Conservation (phyloP, 2,797 vertebrate genomes). For the Syngnathus rostellatus region DNA sequence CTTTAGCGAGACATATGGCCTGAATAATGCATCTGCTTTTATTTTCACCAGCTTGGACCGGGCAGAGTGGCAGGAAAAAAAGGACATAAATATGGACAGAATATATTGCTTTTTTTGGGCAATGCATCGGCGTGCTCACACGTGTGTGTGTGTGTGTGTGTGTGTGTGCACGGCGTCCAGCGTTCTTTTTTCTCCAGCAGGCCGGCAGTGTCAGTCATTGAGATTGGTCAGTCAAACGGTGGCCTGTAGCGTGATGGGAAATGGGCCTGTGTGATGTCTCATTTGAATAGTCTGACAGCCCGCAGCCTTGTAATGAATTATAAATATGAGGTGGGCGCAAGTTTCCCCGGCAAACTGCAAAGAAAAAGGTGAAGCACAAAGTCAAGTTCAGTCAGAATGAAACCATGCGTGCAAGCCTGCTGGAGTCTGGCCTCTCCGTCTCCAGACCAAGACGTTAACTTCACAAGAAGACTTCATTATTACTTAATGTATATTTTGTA, state of each 20-base stretch:
- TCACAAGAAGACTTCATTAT: conserved; percentile 7
- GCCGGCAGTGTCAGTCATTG: conserved; percentile 43
- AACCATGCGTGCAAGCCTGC: conserved; percentile 19
- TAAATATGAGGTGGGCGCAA: conserved; percentile 60
- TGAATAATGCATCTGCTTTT: conserved; percentile 68
- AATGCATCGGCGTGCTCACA: conserved; percentile 5
- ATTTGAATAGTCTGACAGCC: conserved; percentile 70
- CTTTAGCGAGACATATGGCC: conserved; percentile 69
- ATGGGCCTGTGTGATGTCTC: conserved; percentile 58
- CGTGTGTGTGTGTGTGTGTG: conserved; percentile 3
- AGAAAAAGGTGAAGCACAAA: conserved; percentile 63
- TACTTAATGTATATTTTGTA: background rate
- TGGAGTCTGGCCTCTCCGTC: conserved; percentile 21
- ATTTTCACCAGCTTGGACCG: conserved; percentile 56
- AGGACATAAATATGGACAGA: conserved; percentile 23
- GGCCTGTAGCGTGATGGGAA: conserved; percentile 46
- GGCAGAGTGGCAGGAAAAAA: conserved; percentile 31
- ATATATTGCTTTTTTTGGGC: conserved; percentile 26
- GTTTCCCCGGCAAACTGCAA: conserved; percentile 51
- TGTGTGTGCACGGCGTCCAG: background rate
- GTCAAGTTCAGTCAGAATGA: conserved; percentile 47
- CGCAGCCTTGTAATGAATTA: conserved; percentile 65
- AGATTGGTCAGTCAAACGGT: conserved; percentile 40
- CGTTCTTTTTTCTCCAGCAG: conserved; percentile 16
- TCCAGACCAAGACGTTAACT: conserved; percentile 16